Evolutionary conservation across 2,113 vertebrate genomes (phyloP).

Genomic region (Thalassoma bifasciatum): DNA sequence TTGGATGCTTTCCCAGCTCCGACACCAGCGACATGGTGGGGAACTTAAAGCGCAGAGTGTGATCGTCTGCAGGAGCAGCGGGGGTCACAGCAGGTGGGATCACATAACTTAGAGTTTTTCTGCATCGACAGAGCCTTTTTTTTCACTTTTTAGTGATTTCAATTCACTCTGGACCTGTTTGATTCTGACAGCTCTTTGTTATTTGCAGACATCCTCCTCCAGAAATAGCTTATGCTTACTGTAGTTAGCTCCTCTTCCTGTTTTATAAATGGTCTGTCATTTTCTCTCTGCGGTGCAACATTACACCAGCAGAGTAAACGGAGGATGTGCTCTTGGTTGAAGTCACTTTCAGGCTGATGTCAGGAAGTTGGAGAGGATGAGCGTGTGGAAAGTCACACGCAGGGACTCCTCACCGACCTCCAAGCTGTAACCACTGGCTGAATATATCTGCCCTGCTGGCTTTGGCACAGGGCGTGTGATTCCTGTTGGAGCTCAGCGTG

Average conservation of each 20-base stretch:
- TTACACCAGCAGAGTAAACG: slow-evolving; percentile 59
- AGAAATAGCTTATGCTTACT: slow-evolving; percentile 74
- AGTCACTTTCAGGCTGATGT: slow-evolving; percentile 63
- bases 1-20: slow-evolving; percentile 69
- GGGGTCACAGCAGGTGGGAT: slow-evolving; percentile 58
- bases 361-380: slow-evolving; percentile 42
- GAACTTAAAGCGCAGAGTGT: slow-evolving; percentile 46
- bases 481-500: slow-evolving; percentile 42
- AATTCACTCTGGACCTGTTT: slow-evolving; percentile 50
- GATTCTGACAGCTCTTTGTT: slow-evolving; percentile 62
- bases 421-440: slow-evolving; percentile 23
- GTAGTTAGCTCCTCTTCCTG: slow-evolving; percentile 74
- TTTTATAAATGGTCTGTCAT: slow-evolving; percentile 75
- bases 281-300: slow-evolving; percentile 63
- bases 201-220: slow-evolving; percentile 71
- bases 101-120: slow-evolving; percentile 19
- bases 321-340: slow-evolving; percentile 59
- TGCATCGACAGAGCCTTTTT: slow-evolving; percentile 29
- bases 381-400: slow-evolving; percentile 39
- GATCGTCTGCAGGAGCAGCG: slow-evolving; percentile 57
- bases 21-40: slow-evolving; percentile 61
- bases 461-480: slow-evolving; percentile 45
- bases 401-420: slow-evolving; percentile 32
- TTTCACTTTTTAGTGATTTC: slow-evolving; percentile 47
- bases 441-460: slow-evolving; percentile 25